A percentile compares a stretch with the other conserved stretches of the same genome.
These are phyloP conservation scores for Calephelis nemesis DNA, from an alignment of 1,140 invertebrate genomes.

Conservation along the genomic window DNA sequence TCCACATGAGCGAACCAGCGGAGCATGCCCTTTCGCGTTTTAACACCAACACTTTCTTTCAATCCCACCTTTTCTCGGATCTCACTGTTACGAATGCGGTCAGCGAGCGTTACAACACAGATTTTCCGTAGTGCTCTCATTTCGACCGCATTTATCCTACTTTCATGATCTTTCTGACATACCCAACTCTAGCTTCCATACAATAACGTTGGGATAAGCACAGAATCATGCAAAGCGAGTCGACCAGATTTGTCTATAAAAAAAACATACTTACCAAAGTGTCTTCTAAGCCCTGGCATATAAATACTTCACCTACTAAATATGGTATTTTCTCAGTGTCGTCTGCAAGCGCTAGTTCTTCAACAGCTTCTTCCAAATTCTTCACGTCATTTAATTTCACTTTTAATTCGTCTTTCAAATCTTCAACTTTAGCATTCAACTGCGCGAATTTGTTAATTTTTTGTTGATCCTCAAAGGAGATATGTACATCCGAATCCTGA, in stretches of 20 bases:
- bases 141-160: too few species aligned
- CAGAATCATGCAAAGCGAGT: too few species aligned
- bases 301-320: constrained; percentile 94
- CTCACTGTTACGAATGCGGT: too few species aligned
- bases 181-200: too few species aligned
- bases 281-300: constrained; percentile 87
- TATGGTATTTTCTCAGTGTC: constrained; percentile 90
- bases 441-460: constrained; percentile 98
- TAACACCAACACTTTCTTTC: too few species aligned
- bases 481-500: constrained; percentile 94
- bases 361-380: constrained; percentile 94
- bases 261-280: constrained; percentile 82
- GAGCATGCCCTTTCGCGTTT: too few species aligned
- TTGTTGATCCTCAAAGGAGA: constrained; percentile 97
- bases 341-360: constrained; percentile 92
- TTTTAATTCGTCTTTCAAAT: constrained; percentile 95
- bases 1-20: too few species aligned
- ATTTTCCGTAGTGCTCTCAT: too few species aligned
- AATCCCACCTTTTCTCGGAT: too few species aligned
- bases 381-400: constrained; percentile 93
- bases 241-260: background rate
- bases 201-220: too few species aligned
- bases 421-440: constrained; percentile 94
- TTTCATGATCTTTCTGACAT: too few species aligned
- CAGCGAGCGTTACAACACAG: too few species aligned